phyloP scores from a whole-genome alignment of 92 coral and sea anemone genomes.

The Blastomussa wellsi region DNA sequence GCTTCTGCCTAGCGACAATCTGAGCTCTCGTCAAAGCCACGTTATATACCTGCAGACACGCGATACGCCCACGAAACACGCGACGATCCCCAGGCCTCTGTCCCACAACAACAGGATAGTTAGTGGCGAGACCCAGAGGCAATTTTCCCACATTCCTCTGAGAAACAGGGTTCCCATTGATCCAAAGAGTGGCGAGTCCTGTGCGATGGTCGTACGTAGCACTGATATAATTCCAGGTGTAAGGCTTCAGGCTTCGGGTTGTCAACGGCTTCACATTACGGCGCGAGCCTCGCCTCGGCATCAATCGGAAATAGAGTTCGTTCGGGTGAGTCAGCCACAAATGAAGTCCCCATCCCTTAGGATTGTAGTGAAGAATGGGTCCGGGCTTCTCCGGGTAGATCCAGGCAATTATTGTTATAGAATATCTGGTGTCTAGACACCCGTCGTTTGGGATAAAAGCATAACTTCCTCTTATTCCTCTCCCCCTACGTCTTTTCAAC shows the following conservation, averaged over 20 bases:
- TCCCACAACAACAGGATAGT: slow-evolving; percentile 72
- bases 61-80: slow-evolving; percentile 70
- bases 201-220: slow-evolving; percentile 72
- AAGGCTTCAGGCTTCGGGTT: slow-evolving; percentile 47
- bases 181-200: slow-evolving; percentile 70
- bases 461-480: slow-evolving; percentile 58
- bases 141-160: slow-evolving; percentile 63
- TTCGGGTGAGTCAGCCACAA: slow-evolving; percentile 67
- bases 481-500: slow-evolving; percentile 39
- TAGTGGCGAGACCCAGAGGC: slow-evolving; percentile 54
- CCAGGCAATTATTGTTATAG: slow-evolving; percentile 82
- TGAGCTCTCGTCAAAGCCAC: slow-evolving; percentile 57
- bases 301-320: slow-evolving; percentile 66
- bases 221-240: slow-evolving; percentile 62
- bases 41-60: slow-evolving; percentile 66
- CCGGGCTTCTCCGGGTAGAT: slow-evolving; percentile 85
- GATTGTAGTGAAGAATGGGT: slow-evolving; percentile 75
- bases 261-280: slow-evolving; percentile 42
- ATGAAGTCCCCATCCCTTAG: slow-evolving; percentile 74
- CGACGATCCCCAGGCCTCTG: slow-evolving; percentile 65
- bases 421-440: slow-evolving; percentile 76
- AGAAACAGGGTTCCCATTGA: slow-evolving; percentile 52
- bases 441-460: slow-evolving; percentile 85
- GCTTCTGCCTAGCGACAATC: slow-evolving; percentile 45
- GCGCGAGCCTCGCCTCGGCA: slow-evolving; percentile 68